phyloP scores from a whole-genome alignment of 2,797 vertebrate genomes.

The Malacoraja senta region DNA sequence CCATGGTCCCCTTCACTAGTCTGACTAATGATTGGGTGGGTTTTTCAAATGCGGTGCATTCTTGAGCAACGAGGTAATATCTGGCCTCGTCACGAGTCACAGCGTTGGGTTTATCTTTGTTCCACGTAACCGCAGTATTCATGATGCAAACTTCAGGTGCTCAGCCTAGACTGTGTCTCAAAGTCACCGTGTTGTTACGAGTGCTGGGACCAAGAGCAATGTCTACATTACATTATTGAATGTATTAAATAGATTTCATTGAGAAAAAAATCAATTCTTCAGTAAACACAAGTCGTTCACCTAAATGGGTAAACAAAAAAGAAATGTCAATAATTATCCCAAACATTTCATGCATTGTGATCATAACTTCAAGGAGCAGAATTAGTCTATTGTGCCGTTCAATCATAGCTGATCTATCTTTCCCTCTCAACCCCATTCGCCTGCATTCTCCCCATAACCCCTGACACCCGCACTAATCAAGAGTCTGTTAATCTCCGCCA shows the following conservation, averaged over 20 bases:
- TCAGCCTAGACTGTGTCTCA: conserved; percentile 43
- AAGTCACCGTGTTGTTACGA: not conserved
- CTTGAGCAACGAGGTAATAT: conserved; percentile 90
- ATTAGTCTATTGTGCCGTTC: too few species aligned
- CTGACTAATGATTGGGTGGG: conserved; percentile 83
- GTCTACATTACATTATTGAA: not conserved
- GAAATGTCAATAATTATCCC: not conserved
- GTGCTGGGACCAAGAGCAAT: not conserved
- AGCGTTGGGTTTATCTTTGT: conserved; percentile 85
- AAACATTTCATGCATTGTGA: not conserved
- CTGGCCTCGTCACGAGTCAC: conserved; percentile 87
- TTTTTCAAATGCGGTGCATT: conserved; percentile 82
- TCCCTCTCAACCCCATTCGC: too few species aligned
- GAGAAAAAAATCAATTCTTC: not conserved
- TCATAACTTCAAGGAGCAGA: too few species aligned
- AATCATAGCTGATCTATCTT: too few species aligned
- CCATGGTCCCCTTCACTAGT: conserved; percentile 83
- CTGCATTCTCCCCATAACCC: too few species aligned
- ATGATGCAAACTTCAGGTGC: conserved; percentile 51
- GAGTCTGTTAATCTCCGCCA: too few species aligned
- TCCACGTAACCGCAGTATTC: conserved; percentile 92
- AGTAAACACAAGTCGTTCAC: not conserved
- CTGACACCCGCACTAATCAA: too few species aligned
- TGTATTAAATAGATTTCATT: not conserved
- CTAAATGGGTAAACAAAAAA: not conserved